Percentiles rank a stretch among this genome's conserved stretches.
phyloP scores from a whole-genome alignment of 2,888 invertebrate genomes.

The Bugula neritina region DNA sequence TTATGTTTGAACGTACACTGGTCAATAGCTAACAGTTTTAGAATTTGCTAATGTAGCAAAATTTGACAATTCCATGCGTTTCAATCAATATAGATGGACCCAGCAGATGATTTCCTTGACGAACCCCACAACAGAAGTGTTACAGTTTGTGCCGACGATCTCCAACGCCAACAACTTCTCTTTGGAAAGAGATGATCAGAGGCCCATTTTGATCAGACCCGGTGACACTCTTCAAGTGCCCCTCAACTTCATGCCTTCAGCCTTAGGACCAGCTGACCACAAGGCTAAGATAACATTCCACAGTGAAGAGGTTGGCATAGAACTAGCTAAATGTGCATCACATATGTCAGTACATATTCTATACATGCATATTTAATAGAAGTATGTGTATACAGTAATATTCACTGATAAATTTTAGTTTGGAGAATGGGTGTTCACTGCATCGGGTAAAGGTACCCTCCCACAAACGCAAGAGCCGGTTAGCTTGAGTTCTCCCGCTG shows the following conservation, averaged over 20 bases:
- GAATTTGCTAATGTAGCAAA: too few relatives aligned
- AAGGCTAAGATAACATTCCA: constrained; percentile 44
- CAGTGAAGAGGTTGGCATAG: constrained; percentile 48
- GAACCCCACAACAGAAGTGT: constrained; percentile 49
- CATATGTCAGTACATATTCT: too few relatives aligned
- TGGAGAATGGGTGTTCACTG: constrained; percentile 49
- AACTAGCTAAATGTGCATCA: too few relatives aligned
- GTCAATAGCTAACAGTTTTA: too few relatives aligned
- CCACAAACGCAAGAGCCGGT: constrained; percentile 49
- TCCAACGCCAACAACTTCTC: constrained; percentile 52
- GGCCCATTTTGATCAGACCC: constrained; percentile 39
- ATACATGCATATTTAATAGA: too few relatives aligned
- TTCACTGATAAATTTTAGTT: too few relatives aligned
- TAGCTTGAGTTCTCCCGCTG: constrained; percentile 43
- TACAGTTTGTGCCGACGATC: constrained; percentile 43
- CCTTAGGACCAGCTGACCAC: constrained; percentile 47
- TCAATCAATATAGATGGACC: too few relatives aligned
- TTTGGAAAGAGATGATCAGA: constrained; percentile 43
- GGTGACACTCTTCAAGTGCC: constrained; percentile 39
- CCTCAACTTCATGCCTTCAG: constrained; percentile 52
- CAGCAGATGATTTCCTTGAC: constrained; percentile 42
- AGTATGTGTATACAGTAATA: too few relatives aligned
- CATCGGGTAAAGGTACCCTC: constrained; percentile 44
- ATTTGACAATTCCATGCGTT: too few relatives aligned
- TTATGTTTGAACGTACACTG: too few relatives aligned